phyloP scores from a whole-genome alignment of 2,888 invertebrate species.

The Brenthis ino region DNA sequence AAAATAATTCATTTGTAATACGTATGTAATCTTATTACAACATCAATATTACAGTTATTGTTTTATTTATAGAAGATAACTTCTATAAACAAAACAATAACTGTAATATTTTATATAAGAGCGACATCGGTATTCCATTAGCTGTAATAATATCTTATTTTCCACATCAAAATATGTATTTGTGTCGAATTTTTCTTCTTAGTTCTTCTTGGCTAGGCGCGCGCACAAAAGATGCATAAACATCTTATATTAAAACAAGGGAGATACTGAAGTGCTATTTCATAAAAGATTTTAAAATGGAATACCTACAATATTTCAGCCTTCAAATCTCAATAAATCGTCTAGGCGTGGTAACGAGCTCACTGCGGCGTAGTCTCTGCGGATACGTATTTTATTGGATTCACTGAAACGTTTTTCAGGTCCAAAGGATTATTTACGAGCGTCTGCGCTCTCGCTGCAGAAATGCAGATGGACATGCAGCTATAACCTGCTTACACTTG shows the following conservation, averaged over 20 bases:
- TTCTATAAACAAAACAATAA: not conserved
- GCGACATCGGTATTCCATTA: conserved; percentile 14
- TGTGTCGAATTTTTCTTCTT: not conserved
- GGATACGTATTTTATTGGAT: conserved; percentile 83
- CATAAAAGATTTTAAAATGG: conserved; percentile 76
- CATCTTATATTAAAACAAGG: conserved; percentile 37
- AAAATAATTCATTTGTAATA: no score
- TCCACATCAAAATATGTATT: conserved; percentile 1
- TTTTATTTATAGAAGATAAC: no score
- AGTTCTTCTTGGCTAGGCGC: conserved; percentile 3
- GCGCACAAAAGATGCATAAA: conserved; percentile 18
- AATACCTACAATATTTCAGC: conserved; percentile 80
- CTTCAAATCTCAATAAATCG: conserved; percentile 83
- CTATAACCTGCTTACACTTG: conserved; percentile 46
- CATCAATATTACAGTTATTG: no score
- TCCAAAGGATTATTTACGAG: conserved; percentile 81
- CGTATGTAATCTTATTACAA: no score
- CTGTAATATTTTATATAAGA: not conserved
- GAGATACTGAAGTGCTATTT: conserved; percentile 57
- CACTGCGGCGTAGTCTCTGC: conserved; percentile 80
- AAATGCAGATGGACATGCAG: conserved; percentile 75
- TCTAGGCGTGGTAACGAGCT: conserved; percentile 81
- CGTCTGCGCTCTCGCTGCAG: conserved; percentile 75
- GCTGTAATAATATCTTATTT: conserved; percentile 15
- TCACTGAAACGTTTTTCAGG: conserved; percentile 82